Conservation (phyloP, 1,140 invertebrate species). For the Yoshiicerus persimilis region DNA sequence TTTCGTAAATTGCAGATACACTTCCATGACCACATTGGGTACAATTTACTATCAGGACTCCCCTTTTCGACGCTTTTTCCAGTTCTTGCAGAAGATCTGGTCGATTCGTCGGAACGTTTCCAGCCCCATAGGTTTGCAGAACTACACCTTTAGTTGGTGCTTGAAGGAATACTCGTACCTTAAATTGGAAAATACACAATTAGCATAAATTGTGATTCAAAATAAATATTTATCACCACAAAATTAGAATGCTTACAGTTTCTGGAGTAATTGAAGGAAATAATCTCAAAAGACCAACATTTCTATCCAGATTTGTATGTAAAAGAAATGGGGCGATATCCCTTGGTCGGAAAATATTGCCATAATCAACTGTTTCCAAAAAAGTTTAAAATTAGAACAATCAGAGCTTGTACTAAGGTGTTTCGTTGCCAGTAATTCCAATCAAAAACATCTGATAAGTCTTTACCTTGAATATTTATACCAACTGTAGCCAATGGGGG, state of each 20-base stretch:
- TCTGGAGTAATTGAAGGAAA: slow-evolving; percentile 86
- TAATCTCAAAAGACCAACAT: slow-evolving; percentile 81
- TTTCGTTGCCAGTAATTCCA: too few species aligned
- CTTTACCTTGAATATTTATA: slow-evolving; percentile 65
- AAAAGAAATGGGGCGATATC: slow-evolving; percentile 75
- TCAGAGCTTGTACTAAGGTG: too few species aligned
- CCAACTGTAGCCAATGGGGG: slow-evolving; percentile 79
- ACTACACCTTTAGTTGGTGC: slow-evolving; percentile 85
- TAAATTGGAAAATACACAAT: neutral
- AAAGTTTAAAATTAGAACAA: too few species aligned
- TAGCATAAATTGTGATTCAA: neutral
- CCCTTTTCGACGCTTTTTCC: slow-evolving; percentile 69
- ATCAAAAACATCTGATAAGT: neutral
- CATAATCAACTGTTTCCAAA: slow-evolving; percentile 69
- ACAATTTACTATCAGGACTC: slow-evolving; percentile 88
- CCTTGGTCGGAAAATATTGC: slow-evolving; percentile 71
- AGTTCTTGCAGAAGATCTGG: slow-evolving; percentile 78
- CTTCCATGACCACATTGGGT: slow-evolving; percentile 81
- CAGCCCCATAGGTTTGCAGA: slow-evolving; percentile 88
- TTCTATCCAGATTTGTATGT: slow-evolving; percentile 73
- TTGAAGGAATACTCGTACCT: slow-evolving; percentile 74
- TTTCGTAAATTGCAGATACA: slow-evolving; percentile 76
- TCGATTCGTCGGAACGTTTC: slow-evolving; percentile 85
- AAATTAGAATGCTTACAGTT: slow-evolving; percentile 62
- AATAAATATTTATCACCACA: neutral